phyloP scores from a whole-genome alignment of 2,888 invertebrate genomes.

The Ptilodon capucinus region DNA sequence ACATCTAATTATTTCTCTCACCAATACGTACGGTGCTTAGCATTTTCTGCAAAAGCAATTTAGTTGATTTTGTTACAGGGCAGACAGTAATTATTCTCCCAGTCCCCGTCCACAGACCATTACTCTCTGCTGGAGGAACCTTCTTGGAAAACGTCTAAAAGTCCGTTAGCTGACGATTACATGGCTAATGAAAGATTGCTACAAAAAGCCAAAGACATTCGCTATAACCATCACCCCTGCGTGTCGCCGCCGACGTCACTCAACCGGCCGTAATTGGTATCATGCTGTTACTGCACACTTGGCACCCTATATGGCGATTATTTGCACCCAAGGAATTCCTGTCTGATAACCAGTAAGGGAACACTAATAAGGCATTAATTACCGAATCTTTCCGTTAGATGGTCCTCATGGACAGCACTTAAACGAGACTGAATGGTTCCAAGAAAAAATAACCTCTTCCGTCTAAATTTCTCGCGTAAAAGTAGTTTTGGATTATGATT shows the following conservation, averaged over 20 bases:
- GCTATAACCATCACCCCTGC: slow-evolving; percentile 19
- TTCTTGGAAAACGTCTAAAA: not conserved
- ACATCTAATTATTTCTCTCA: too few species aligned
- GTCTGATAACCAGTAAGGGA: slow-evolving; percentile 29
- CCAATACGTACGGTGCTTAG: too few species aligned
- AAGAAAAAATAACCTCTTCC: not conserved
- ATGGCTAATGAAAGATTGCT: not conserved
- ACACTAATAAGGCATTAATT: slow-evolving; percentile 36
- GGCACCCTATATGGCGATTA: slow-evolving; percentile 43
- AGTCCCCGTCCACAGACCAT: too few species aligned
- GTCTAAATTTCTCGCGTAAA: too few species aligned
- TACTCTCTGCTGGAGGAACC: too few species aligned
- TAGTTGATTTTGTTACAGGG: too few species aligned
- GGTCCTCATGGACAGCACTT: not conserved
- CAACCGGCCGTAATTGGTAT: slow-evolving; percentile 41
- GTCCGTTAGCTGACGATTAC: not conserved
- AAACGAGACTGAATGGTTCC: not conserved
- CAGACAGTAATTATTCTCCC: too few species aligned
- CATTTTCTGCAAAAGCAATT: too few species aligned
- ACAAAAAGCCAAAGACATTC: not conserved
- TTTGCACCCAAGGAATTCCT: slow-evolving; percentile 39
- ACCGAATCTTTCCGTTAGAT: slow-evolving; percentile 16
- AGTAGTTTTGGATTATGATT: too few species aligned
- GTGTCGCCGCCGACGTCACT: slow-evolving; percentile 23
- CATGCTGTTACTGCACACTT: slow-evolving; percentile 38